Percentiles rank a stretch among this genome's conserved stretches.
Conservation (phyloP, 35 echinoderm and acorn worm genomes). For the Hemicentrotus pulcherrimus region DNA sequence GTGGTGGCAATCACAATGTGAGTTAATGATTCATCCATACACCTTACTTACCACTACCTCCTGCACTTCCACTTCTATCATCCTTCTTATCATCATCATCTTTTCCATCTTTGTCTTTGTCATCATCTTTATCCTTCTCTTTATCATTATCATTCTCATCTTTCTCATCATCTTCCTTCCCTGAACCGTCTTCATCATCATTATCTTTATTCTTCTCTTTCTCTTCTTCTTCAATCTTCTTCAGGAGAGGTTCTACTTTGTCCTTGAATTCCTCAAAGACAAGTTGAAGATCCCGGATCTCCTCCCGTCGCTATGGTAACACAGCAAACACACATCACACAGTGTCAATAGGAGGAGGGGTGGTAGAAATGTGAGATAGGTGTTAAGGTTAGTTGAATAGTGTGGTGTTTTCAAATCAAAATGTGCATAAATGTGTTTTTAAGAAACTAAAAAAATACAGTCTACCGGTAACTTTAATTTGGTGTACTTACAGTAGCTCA, state of each 20-base stretch:
- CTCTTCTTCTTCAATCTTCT: constrained; percentile 46
- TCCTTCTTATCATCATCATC: constrained; percentile 1
- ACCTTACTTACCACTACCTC: background rate
- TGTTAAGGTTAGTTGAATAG: background rate
- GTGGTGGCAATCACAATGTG: background rate
- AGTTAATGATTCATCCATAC: background rate
- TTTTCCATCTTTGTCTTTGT: background rate
- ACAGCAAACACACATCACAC: constrained; percentile 6
- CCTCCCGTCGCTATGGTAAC: constrained; percentile 79
- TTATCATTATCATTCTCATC: constrained; percentile 35
- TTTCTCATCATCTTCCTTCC: constrained; percentile 49
- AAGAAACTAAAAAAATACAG: no score
- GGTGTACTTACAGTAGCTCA: no score
- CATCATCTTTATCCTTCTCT: constrained; percentile 30
- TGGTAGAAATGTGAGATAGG: background rate
- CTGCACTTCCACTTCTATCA: background rate
- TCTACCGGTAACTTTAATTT: no score
- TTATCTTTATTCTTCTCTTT: constrained; percentile 52
- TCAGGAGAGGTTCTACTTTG: constrained; percentile 38
- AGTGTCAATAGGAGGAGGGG: background rate
- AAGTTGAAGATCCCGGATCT: constrained; percentile 80
- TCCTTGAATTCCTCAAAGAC: constrained; percentile 85
- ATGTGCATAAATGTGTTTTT: no score
- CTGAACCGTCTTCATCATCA: background rate
- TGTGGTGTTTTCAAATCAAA: background rate